Percentiles rank a stretch among this genome's conserved stretches.
Evolutionary conservation across 2,888 invertebrate genomes (phyloP).

Genomic region (Troides aeacus): DNA sequence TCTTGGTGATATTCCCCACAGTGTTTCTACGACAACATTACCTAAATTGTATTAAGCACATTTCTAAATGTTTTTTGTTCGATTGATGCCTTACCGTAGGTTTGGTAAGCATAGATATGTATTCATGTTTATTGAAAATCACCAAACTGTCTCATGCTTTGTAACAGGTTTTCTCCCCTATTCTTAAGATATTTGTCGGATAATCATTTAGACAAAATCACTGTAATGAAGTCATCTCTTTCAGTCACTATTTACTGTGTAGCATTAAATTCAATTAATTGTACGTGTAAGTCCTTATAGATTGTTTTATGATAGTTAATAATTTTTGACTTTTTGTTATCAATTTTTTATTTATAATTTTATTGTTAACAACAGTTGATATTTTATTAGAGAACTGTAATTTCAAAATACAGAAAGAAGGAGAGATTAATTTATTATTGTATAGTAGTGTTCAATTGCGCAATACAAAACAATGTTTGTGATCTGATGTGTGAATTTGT

Average conservation of each 20-base stretch:
- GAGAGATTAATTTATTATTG: slow-evolving; percentile 76
- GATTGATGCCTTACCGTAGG: slow-evolving; percentile 52
- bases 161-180: slow-evolving; percentile 45
- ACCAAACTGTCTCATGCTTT: slow-evolving; percentile 40
- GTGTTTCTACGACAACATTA: slow-evolving; percentile 16
- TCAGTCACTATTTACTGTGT: slow-evolving; percentile 48
- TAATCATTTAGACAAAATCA: slow-evolving; percentile 49
- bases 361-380: slow-evolving; percentile 74
- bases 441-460: slow-evolving; percentile 71
- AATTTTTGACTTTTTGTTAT: slow-evolving; percentile 69
- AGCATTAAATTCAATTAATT: slow-evolving; percentile 48
- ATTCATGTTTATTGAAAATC: slow-evolving; percentile 57
- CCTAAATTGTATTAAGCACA: slow-evolving; percentile 39
- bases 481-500: slow-evolving; percentile 75
- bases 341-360: slow-evolving; percentile 61
- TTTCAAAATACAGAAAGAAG: slow-evolving; percentile 45
- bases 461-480: slow-evolving; percentile 72
- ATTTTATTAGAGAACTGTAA: slow-evolving; percentile 67
- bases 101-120: slow-evolving; percentile 58
- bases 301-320: slow-evolving; percentile 63
- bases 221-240: slow-evolving; percentile 53
- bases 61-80: slow-evolving; percentile 47
- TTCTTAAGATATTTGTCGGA: slow-evolving; percentile 55
- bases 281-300: slow-evolving; percentile 48
- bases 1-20: slow-evolving; percentile 60